These are phyloP conservation scores for Platyura marginata DNA, from an alignment of 1,140 invertebrate species.

Conservation along the genomic window DNA sequence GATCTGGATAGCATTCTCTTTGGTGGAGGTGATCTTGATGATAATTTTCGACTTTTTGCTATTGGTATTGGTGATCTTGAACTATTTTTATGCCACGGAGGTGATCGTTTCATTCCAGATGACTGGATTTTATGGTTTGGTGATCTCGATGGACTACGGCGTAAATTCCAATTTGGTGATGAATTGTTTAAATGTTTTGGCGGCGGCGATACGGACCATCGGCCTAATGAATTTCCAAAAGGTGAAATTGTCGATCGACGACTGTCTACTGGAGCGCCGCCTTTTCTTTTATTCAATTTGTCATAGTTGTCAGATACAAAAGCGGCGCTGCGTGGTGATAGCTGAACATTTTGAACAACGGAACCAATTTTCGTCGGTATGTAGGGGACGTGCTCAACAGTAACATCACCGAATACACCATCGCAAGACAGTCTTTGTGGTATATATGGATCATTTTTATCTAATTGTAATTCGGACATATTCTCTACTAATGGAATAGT, in stretches of 20 bases:
- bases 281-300: conserved; percentile 1
- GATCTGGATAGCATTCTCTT: background rate
- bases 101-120: background rate
- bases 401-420: background rate
- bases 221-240: background rate
- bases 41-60: no score
- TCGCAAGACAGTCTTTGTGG: background rate
- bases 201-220: conserved; percentile 1
- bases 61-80: background rate
- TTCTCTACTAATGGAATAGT: no score
- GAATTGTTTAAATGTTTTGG: background rate
- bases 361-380: background rate
- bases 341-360: background rate
- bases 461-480: no score
- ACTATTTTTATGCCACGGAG: background rate
- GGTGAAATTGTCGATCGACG: background rate
- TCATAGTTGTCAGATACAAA: conserved; percentile 2
- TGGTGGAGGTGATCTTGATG: conserved; percentile 1
- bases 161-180: background rate
- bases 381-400: background rate
- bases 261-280: background rate
- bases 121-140: background rate
- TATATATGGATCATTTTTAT: conserved; percentile 3
- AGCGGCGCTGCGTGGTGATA: conserved; percentile 2
- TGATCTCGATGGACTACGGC: background rate